A percentile compares a stretch with the other conserved stretches of the same genome.
Conservation (phyloP, 2,113 vertebrate species). For the Scolopax mira region DNA sequence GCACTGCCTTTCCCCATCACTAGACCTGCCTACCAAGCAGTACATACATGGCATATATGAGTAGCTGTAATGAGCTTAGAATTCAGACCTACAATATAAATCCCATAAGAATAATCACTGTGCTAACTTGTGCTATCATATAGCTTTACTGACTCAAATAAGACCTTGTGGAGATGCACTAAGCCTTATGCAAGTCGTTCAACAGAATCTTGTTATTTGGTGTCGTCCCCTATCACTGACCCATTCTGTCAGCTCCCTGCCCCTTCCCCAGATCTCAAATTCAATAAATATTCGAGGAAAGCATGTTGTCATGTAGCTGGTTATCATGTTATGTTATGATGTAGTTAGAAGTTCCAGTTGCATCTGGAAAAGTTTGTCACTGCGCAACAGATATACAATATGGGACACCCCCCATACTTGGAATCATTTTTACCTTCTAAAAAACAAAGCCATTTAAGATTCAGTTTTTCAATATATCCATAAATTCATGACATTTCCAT, state of each 20-base stretch:
- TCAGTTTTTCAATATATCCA: not conserved
- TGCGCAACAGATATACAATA: not conserved
- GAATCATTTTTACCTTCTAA: not conserved
- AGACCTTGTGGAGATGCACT: not conserved
- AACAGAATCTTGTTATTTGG: not conserved
- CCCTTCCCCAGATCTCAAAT: not conserved
- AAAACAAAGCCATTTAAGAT: not conserved
- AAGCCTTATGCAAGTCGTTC: not conserved
- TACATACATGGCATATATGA: not conserved
- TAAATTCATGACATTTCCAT: not conserved
- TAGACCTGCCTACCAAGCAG: conserved; percentile 10
- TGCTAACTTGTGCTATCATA: not conserved
- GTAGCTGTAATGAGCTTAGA: not conserved
- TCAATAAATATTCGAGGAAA: not conserved
- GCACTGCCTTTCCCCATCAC: not conserved
- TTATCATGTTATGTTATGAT: too few species aligned
- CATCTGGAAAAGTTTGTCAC: not conserved
- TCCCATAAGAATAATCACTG: not conserved
- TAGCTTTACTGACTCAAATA: not conserved
- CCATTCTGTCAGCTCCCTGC: not conserved
- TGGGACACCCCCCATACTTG: not conserved
- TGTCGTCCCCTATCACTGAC: not conserved
- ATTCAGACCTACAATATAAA: not conserved
- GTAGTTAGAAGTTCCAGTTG: not conserved
- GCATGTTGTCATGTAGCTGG: not conserved